Conservation (phyloP, 2,888 invertebrate species). For the Pecten maximus region DNA sequence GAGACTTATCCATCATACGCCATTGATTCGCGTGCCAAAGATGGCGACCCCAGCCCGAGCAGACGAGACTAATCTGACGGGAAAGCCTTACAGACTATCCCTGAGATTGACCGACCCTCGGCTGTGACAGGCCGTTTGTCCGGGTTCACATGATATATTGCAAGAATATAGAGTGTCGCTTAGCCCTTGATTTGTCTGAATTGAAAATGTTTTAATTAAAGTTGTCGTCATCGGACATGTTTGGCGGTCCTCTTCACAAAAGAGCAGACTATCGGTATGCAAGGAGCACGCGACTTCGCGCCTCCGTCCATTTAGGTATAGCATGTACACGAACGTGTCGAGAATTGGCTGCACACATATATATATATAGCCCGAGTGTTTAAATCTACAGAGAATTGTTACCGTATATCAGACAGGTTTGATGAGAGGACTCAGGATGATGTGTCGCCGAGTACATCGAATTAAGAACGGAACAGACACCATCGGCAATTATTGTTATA, state of each 20-base stretch:
- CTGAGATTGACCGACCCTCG: background rate
- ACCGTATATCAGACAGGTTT: no score
- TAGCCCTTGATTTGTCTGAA: conserved; percentile 16
- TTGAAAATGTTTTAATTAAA: conserved; percentile 29
- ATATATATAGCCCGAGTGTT: no score
- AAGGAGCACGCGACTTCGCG: background rate
- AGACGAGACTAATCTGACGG: background rate
- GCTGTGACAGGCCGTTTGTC: background rate
- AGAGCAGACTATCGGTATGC: background rate
- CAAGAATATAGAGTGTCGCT: background rate
- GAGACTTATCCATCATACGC: background rate
- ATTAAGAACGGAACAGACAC: no score
- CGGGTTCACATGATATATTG: background rate
- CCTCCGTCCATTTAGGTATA: background rate
- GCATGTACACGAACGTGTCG: background rate
- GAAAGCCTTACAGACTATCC: background rate
- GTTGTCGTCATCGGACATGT: background rate
- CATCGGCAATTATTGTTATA: no score
- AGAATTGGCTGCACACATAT: background rate
- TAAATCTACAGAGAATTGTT: background rate
- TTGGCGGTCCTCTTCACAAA: background rate
- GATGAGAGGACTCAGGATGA: no score
- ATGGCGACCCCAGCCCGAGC: conserved; percentile 13
- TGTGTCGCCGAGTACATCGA: no score
- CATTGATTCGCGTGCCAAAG: conserved; percentile 33